Percentiles rank a stretch among this genome's conserved stretches.
Conservation (phyloP, 2,797 vertebrate species). For the Brachyalestes nurse region DNA sequence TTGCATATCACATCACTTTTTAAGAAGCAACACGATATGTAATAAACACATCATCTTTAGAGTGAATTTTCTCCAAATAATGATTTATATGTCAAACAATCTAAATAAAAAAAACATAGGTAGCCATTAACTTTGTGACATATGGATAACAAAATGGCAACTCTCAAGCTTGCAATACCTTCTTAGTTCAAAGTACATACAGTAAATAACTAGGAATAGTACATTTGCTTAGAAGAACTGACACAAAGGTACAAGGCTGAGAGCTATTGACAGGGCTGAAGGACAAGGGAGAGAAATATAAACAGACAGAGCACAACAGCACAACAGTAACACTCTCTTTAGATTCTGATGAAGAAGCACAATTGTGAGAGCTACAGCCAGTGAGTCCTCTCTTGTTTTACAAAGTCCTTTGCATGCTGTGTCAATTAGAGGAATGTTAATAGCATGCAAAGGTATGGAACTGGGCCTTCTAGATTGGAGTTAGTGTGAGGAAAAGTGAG, state of each 20-base stretch:
- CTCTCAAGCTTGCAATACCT: neutral
- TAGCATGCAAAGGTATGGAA: conserved; percentile 75
- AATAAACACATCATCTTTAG: neutral
- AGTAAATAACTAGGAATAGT: neutral
- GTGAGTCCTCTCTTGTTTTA: conserved; percentile 38
- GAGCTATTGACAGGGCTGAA: neutral
- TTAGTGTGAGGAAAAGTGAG: conserved; percentile 65
- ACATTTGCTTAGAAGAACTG: neutral
- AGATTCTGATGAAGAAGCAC: conserved; percentile 39
- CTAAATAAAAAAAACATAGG: neutral
- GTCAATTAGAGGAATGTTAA: conserved; percentile 64
- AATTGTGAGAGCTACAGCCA: conserved; percentile 45
- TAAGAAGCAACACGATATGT: neutral
- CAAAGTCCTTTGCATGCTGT: conserved; percentile 47
- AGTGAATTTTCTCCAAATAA: neutral
- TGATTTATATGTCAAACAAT: too few relatives aligned
- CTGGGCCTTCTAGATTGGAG: conserved; percentile 61
- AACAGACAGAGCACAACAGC: conserved; percentile 39
- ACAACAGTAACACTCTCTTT: conserved; percentile 31
- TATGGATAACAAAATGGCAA: neutral
- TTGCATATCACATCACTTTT: neutral
- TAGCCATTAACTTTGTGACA: neutral
- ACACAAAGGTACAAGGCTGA: conserved; percentile 4
- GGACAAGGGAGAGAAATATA: conserved; percentile 8
- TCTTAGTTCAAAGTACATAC: neutral